Evolutionary conservation across 2,888 invertebrate species (phyloP).

Genomic region (Drosophila stalkeri): DNA sequence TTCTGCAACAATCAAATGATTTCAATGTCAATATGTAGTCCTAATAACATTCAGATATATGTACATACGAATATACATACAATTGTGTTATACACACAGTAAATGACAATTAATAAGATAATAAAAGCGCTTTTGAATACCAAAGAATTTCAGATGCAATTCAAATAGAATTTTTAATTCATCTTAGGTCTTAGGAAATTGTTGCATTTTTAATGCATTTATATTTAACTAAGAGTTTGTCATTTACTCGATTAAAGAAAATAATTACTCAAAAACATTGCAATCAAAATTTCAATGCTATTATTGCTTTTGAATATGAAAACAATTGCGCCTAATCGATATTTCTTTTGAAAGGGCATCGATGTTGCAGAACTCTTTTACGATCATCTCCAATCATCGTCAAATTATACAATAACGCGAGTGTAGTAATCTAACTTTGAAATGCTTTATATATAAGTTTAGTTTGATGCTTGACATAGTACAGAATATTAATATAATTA

Average conservation of each 20-base stretch:
- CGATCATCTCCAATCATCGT: background rate
- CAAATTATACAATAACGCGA: background rate
- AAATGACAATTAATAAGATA: constrained; percentile 9
- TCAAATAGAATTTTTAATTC: background rate
- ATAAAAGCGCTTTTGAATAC: constrained; percentile 2
- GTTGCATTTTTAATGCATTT: background rate
- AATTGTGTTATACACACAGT: background rate
- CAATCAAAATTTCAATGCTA: background rate
- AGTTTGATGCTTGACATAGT: background rate
- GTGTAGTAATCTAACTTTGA: background rate
- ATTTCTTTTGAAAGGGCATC: background rate
- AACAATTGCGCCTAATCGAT: background rate
- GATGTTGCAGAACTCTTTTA: background rate
- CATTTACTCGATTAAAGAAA: background rate
- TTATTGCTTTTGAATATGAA: background rate
- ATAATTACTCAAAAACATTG: background rate
- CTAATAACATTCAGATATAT: constrained; percentile 1
- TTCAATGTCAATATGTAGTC: constrained; percentile 57
- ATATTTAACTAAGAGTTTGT: background rate
- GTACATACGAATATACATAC: background rate
- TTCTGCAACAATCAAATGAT: constrained; percentile 65
- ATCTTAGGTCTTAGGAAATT: background rate
- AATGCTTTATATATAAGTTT: background rate
- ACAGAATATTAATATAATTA: background rate
- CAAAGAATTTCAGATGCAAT: background rate